Base-by-base conservation (phyloP, 2,797 vertebrate species). In the Poecilia gillii region DNA sequence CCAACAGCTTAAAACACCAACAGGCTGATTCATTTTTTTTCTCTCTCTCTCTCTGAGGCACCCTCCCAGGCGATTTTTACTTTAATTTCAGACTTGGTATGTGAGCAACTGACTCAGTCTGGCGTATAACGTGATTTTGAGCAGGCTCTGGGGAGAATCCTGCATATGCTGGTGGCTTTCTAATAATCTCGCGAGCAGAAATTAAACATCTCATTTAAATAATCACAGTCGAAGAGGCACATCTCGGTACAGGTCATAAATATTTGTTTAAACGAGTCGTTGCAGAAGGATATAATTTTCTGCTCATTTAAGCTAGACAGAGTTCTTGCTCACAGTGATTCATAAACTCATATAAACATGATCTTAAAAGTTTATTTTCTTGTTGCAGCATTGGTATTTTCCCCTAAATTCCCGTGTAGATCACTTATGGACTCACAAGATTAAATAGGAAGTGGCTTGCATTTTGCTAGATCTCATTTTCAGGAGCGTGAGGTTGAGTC, bases 171-270 rank as follows among this genome's bases (percentile, higher is more conserved):
- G 51, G 74, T 73, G 57, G 76, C 75, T 83, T 90, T 91, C 76
- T 80, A 92, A 85, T 91, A 90, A 92, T 78, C 71, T 90, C 45
- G 11, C 36, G 62, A 46, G 81, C 87, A 86, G 77, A 89, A 89
- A 89, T 84, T 86, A 76, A 86, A 83, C 76, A 84, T 87, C 85
- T 86, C 75, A 87, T 90, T 85, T 91, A 75, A 91, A 92, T 92
- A 93, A 90, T 92, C 86, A 88, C 84, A 80, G 87, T 53, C 6
- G 2, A 51, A 0, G 73, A 66, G 71, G 78, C 78, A 28, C n/a
- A 45, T 81, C 79, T 76, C 12, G 14, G 31, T 80, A 77, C 68
- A 41, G 39, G 18, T 39, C 64, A 70, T 43, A 78, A 76, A 18
- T 85, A 88, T 84, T n/a, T 2, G 51, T 28, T 28, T 51, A 36